These are phyloP conservation scores for Metopia argyrocephala DNA, from an alignment of 2,888 invertebrate species.

Conservation along the genomic window DNA sequence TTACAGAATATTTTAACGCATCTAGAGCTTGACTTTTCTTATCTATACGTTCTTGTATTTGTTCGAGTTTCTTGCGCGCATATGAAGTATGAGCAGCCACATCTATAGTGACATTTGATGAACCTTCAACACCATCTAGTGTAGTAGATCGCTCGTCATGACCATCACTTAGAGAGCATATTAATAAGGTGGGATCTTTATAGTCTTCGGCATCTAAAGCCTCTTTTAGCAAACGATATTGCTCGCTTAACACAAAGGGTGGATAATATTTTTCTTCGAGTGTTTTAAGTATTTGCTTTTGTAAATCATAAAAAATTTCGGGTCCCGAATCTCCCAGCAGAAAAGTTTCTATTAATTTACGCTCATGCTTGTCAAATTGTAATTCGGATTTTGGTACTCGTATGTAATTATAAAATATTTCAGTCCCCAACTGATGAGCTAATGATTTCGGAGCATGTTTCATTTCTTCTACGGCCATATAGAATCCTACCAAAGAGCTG, in stretches of 20 bases:
- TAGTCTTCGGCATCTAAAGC: conserved; percentile 77
- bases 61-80: conserved; percentile 88
- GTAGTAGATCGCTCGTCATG: conserved; percentile 70
- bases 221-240: conserved; percentile 83
- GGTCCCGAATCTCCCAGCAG: conserved; percentile 92
- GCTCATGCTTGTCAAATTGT: conserved; percentile 87
- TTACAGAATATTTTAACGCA: conserved; percentile 88
- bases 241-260: conserved; percentile 91
- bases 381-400: conserved; percentile 89
- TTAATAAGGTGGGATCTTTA: conserved; percentile 77
- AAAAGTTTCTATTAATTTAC: conserved; percentile 93
- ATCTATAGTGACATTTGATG: conserved; percentile 78
- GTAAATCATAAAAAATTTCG: conserved; percentile 92
- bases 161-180: conserved; percentile 70
- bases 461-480: conserved; percentile 91
- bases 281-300: conserved; percentile 87
- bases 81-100: conserved; percentile 91
- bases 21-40: conserved; percentile 91
- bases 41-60: conserved; percentile 89
- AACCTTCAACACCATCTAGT: conserved; percentile 68
- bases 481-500: conserved; percentile 91
- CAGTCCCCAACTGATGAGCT: conserved; percentile 93
- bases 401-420: conserved; percentile 94
- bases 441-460: conserved; percentile 86
- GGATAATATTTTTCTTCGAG: conserved; percentile 93